Evolutionary conservation across 2,888 invertebrate genomes (phyloP).

Genomic region (Periphyllus acericola): DNA sequence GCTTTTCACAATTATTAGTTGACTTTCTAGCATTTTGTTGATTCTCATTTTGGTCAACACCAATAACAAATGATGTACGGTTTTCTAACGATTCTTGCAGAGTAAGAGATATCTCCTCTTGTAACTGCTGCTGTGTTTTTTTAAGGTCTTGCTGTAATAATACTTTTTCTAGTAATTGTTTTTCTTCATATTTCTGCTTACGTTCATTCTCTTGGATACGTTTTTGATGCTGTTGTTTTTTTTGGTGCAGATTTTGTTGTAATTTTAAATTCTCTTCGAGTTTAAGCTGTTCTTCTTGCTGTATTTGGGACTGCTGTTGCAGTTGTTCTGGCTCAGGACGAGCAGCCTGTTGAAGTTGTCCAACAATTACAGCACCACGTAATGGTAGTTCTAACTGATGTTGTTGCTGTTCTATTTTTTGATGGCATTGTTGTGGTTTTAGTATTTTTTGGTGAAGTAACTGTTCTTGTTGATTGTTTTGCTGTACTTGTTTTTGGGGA

Average conservation of each 20-base stretch:
- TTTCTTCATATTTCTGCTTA: background rate
- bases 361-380: constrained; percentile 7
- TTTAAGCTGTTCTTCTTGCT: background rate
- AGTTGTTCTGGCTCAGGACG: background rate
- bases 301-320: background rate
- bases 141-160: constrained; percentile 13
- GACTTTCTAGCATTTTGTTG: background rate
- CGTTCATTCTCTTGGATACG: background rate
- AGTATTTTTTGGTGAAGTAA: background rate
- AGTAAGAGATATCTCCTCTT: background rate
- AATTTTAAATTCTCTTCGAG: background rate
- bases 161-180: constrained; percentile 35
- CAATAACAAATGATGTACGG: background rate
- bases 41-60: background rate
- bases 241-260: background rate
- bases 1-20: background rate
- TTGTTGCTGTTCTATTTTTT: background rate
- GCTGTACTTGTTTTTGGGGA: background rate
- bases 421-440: background rate
- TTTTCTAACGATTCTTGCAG: background rate
- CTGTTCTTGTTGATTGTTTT: background rate
- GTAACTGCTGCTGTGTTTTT: background rate
- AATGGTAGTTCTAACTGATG: background rate
- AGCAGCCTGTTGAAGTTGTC: background rate
- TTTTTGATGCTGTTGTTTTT: background rate